Percentiles rank a stretch among this genome's conserved stretches.
Evolutionary conservation across 2,888 invertebrate species (phyloP).

Genomic region (Agelastica alni): DNA sequence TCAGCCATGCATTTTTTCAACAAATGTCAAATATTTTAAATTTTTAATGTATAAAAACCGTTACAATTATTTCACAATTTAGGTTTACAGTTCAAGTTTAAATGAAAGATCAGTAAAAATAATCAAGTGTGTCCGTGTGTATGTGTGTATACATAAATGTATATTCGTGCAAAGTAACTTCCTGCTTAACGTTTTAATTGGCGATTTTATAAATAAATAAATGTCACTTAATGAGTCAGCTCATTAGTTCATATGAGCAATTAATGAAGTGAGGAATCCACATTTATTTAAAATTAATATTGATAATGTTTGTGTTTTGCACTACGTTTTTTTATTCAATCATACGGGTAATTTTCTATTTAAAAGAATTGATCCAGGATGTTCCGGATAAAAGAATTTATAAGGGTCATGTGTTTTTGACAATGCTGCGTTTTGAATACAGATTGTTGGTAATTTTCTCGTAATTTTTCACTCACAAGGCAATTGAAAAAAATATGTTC

Average conservation of each 20-base stretch:
- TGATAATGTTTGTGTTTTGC: constrained; percentile 27
- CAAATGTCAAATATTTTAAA: too few relatives aligned
- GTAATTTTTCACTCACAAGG: too few relatives aligned
- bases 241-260: constrained; percentile 34
- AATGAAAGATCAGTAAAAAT: not conserved
- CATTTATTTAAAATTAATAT: constrained; percentile 33
- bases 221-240: constrained; percentile 36
- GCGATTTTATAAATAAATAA: constrained; percentile 43
- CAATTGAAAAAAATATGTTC: too few relatives aligned
- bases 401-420: constrained; percentile 20
- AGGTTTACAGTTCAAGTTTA: not conserved
- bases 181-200: constrained; percentile 44
- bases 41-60: too few relatives aligned
- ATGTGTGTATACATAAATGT: not conserved
- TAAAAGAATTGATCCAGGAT: constrained; percentile 14
- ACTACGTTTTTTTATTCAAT: constrained; percentile 8
- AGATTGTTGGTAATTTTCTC: too few relatives aligned
- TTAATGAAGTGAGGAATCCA: constrained; percentile 38
- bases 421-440: too few relatives aligned
- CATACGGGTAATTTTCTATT: constrained; percentile 30
- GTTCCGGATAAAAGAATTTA: constrained; percentile 7
- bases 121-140: too few relatives aligned
- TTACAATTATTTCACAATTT: too few relatives aligned
- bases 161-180: constrained; percentile 29
- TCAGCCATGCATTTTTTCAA: too few relatives aligned